Evolutionary conservation across 2,888 invertebrate species (phyloP).

Genomic region (Alitta virens): DNA sequence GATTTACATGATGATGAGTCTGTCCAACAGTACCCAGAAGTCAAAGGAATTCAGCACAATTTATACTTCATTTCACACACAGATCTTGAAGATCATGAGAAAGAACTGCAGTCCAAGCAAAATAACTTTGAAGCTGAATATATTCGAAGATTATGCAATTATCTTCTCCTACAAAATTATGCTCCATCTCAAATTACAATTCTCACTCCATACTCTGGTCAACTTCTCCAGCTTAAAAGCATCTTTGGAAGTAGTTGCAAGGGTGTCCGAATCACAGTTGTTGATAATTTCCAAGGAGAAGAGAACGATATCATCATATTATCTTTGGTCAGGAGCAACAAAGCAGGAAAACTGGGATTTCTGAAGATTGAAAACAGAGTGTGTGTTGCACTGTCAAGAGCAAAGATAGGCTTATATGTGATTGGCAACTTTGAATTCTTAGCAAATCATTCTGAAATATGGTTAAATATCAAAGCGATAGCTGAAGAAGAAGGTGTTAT

Average conservation of each 20-base stretch:
- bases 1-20: conserved; percentile 38
- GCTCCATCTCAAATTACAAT: conserved; percentile 44
- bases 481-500: not conserved
- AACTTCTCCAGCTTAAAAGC: conserved; percentile 37
- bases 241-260: conserved; percentile 35
- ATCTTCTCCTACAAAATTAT: conserved; percentile 51
- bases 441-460: conserved; percentile 15
- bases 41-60: conserved; percentile 43
- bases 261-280: conserved; percentile 38
- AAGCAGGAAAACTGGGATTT: conserved; percentile 46
- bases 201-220: conserved; percentile 51
- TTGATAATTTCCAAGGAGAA: conserved; percentile 54
- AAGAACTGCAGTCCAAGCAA: conserved; percentile 40
- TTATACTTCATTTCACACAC: conserved; percentile 48
- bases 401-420: conserved; percentile 50
- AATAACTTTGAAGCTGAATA: conserved; percentile 50
- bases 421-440: conserved; percentile 48
- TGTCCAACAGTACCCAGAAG: conserved; percentile 33
- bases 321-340: conserved; percentile 53
- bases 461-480: conserved; percentile 18
- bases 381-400: conserved; percentile 53
- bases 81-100: conserved; percentile 34
- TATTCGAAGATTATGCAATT: conserved; percentile 37
- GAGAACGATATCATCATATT: conserved; percentile 55
- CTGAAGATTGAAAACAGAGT: conserved; percentile 47